A percentile compares a stretch with the other conserved stretches of the same genome.
These are phyloP conservation scores for Polydrusus pterygomalis DNA, from an alignment of 2,888 invertebrate species.

Conservation along the genomic window DNA sequence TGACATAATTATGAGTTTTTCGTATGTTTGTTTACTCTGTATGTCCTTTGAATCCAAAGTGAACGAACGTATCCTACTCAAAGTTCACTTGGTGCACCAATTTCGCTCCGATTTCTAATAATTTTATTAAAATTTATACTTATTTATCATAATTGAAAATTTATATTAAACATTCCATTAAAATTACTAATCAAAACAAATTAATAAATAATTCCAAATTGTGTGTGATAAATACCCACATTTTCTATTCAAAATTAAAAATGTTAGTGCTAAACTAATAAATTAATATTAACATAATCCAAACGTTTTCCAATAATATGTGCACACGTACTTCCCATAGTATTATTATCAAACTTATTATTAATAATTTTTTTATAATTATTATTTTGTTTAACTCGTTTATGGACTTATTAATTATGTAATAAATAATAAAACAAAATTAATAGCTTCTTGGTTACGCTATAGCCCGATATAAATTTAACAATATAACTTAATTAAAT, in stretches of 20 bases:
- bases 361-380: slow-evolving; percentile 9
- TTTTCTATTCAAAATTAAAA: neutral
- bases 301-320: slow-evolving; percentile 19
- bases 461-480: slow-evolving; percentile 34
- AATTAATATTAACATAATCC: slow-evolving; percentile 17
- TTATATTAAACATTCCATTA: too few species aligned
- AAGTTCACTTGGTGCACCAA: too few species aligned
- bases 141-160: too few species aligned
- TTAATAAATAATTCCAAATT: too few species aligned
- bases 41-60: too few species aligned
- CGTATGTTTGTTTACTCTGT: too few species aligned
- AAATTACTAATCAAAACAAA: too few species aligned
- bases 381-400: slow-evolving; percentile 33
- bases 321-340: slow-evolving; percentile 6
- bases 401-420: slow-evolving; percentile 41
- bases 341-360: slow-evolving; percentile 14
- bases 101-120: too few species aligned
- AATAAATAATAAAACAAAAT: slow-evolving; percentile 43
- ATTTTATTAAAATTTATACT: too few species aligned
- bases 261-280: neutral
- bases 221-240: neutral
- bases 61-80: too few species aligned
- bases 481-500: slow-evolving; percentile 40
- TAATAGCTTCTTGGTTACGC: slow-evolving; percentile 34
- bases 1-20: too few species aligned